Base-by-base conservation (phyloP, 2,888 invertebrate genomes). In the Aleiodes alternator region DNA sequence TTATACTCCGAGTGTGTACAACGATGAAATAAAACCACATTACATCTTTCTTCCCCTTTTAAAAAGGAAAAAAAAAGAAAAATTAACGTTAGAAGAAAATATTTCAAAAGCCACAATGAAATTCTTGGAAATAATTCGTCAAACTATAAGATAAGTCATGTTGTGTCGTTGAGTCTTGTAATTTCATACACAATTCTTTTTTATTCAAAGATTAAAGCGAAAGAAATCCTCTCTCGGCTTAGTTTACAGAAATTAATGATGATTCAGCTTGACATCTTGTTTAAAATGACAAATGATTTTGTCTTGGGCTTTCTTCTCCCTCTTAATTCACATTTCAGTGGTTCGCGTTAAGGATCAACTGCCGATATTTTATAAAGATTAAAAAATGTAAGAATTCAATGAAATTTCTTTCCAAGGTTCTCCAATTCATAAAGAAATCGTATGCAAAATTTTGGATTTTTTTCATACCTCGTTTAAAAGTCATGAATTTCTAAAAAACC, bases 121-220 rank as follows among this genome's bases (percentile, higher is more conserved):
- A 80, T 86, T 86, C 84, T 80, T 76, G 82, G 85, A 86, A 87
- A 85, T 82, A 84, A 85, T 87, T 80, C 83, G 82, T 87, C 86
- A 86, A 85, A 81, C 78, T 78, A 84, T 82, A 81, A 84, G 82
- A 82, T 85, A 82, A 79, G 82, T 80, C 81, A 77, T 80, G 81
- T 73, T 73, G 55, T 72, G 55, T 72, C 82, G 81, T 77, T 78
- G 84, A 83, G 80, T 84, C 82, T 77, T 82, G 82, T 83, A 83
- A 84, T 84, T 59, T 85, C 81, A 77, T 80, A 61, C 72, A 48
- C 66, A 71, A 57, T 64, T 70, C 51, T 51, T 43, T 43, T 51
- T 43, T 43, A 9, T 43, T 43, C 9, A 43, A 43, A 43, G 9
- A 43, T 43, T 43, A 43, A 43, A 43, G 7, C 4, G 43, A 43